A percentile compares a stretch with the other conserved stretches of the same genome.
These are phyloP conservation scores for Stegostoma tigrinum DNA, from an alignment of 2,113 vertebrate species.

Conservation along the genomic window DNA sequence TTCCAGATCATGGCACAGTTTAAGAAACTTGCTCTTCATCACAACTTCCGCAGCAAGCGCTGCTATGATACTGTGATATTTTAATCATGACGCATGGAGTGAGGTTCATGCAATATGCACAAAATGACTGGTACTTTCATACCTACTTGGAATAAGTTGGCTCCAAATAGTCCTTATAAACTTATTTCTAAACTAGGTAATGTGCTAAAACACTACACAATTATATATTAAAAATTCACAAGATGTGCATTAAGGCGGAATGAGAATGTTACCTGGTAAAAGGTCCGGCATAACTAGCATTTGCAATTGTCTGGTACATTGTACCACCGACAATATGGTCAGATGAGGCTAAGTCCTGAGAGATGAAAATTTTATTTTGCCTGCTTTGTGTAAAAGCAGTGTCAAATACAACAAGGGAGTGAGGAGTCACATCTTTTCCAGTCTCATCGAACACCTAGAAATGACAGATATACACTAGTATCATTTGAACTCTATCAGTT, in stretches of 20 bases:
- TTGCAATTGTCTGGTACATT: constrained; percentile 50
- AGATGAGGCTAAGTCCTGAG: constrained; percentile 52
- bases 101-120: not conserved
- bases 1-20: not conserved
- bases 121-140: not conserved
- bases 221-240: not conserved
- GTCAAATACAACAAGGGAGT: constrained; percentile 61
- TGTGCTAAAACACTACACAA: not conserved
- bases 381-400: constrained; percentile 45
- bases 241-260: not conserved
- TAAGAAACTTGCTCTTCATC: not conserved
- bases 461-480: constrained; percentile 2
- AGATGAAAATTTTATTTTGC: constrained; percentile 53
- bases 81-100: not conserved
- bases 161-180: not conserved
- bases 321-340: constrained; percentile 49
- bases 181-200: not conserved
- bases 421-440: constrained; percentile 74
- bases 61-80: not conserved
- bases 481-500: not conserved
- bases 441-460: constrained; percentile 70
- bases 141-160: not conserved
- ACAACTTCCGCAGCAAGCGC: not conserved
- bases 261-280: constrained; percentile 61
- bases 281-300: constrained; percentile 51